These are phyloP conservation scores for Amiota communis DNA, from an alignment of 2,888 invertebrate genomes.

Conservation along the genomic window DNA sequence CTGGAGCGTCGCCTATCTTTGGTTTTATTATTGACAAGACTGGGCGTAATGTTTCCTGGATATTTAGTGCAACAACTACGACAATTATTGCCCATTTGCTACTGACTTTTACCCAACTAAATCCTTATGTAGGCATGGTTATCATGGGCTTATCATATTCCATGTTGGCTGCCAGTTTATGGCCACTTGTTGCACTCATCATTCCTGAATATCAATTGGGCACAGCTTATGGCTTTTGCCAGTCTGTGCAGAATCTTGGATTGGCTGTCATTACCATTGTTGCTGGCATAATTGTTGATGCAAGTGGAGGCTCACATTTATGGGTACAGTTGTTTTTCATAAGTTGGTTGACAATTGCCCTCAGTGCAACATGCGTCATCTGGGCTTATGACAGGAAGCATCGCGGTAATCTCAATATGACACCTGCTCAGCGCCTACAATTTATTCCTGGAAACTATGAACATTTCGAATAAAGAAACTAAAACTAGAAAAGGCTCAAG, in stretches of 20 bases:
- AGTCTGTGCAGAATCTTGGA: conserved; percentile 95
- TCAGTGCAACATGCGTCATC: conserved; percentile 82
- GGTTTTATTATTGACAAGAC: conserved; percentile 92
- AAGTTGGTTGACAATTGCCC: conserved; percentile 83
- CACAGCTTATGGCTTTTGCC: conserved; percentile 97
- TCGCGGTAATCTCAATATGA: conserved; percentile 83
- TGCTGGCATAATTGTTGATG: conserved; percentile 90
- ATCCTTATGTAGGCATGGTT: conserved; percentile 81
- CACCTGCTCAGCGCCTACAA: conserved; percentile 76
- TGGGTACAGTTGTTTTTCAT: conserved; percentile 95
- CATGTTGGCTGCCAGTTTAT: conserved; percentile 92
- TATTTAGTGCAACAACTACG: conserved; percentile 82
- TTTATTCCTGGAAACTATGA: conserved; percentile 52
- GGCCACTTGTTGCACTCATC: conserved; percentile 95
- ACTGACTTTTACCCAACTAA: conserved; percentile 77
- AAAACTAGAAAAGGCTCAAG: background rate
- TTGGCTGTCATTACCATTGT: conserved; percentile 88
- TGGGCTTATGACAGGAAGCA: conserved; percentile 81
- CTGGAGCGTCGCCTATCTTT: conserved; percentile 87
- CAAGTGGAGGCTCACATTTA: conserved; percentile 81
- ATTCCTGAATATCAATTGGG: conserved; percentile 94
- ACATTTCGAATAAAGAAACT: conserved; percentile 52
- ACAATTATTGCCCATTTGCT: conserved; percentile 80
- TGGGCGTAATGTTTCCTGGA: conserved; percentile 93
- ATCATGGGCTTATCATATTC: conserved; percentile 93